Percentiles rank a stretch among this genome's conserved stretches.
phyloP scores from a whole-genome alignment of 2,797 vertebrate genomes.

The Falco peregrinus region DNA sequence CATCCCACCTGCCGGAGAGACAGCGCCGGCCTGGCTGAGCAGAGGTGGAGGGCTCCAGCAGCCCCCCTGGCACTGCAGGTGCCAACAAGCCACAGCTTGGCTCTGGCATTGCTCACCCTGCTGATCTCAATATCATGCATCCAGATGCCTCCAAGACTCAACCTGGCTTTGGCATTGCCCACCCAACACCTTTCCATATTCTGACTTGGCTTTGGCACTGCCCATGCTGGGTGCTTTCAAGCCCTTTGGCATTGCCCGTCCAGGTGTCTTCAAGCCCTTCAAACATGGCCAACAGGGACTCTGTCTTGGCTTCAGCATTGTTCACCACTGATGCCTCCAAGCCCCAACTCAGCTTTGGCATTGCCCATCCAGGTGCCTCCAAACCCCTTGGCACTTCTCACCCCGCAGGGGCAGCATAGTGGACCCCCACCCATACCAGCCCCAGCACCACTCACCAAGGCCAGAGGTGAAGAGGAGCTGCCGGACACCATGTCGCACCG shows the following conservation, averaged over 20 bases:
- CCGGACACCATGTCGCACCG: conserved; percentile 86
- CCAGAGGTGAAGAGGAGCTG: conserved; percentile 94
- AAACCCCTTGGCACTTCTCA: not conserved
- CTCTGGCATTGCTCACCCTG: not conserved
- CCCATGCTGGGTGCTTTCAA: not conserved
- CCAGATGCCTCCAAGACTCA: not conserved
- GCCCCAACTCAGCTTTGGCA: not conserved
- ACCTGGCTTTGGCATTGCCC: not conserved
- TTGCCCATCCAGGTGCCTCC: fast-evolving
- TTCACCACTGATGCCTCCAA: not conserved
- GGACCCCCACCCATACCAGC: not conserved
- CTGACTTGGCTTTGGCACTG: not conserved
- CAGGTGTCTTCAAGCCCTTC: not conserved
- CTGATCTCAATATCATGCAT: not conserved
- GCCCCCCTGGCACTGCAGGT: not conserved
- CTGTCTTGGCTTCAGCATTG: not conserved
- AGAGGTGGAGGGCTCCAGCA: not conserved
- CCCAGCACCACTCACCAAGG: conserved; percentile 78
- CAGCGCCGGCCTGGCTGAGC: fast-evolving
- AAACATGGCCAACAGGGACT: not conserved
- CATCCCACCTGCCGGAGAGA: conserved; percentile 85
- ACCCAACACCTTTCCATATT: not conserved
- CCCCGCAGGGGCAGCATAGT: fast-evolving
- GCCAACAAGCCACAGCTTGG: not conserved
- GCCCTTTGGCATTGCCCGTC: not conserved